phyloP scores from a whole-genome alignment of 2,113 vertebrate genomes.

The Xiphorhynchus elegans region DNA sequence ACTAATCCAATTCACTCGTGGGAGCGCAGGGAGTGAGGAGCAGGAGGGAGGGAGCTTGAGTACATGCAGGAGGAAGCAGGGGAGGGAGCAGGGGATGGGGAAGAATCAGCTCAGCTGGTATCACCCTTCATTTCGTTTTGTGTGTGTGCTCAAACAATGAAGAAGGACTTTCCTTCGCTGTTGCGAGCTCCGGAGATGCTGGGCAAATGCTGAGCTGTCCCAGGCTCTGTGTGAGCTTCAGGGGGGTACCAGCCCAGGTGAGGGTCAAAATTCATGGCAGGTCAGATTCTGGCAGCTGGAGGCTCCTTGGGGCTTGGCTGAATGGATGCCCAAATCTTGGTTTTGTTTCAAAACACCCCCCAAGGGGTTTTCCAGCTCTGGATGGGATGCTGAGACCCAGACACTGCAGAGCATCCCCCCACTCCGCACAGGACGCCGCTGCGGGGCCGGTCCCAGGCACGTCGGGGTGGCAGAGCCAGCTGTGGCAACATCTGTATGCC shows the following conservation, averaged over 20 bases:
- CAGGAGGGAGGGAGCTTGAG: not conserved
- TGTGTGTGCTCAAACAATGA: not conserved
- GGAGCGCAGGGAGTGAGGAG: conserved; percentile 34
- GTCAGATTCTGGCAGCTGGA: not conserved
- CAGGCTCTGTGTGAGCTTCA: not conserved
- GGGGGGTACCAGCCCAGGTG: not conserved
- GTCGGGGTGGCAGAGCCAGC: conserved; percentile 28
- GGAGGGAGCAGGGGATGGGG: not conserved
- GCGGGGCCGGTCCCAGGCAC: not conserved
- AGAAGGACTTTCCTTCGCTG: not conserved
- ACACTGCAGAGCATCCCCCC: not conserved
- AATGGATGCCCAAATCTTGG: not conserved
- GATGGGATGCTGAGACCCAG: rapidly evolving
- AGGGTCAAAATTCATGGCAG: not conserved
- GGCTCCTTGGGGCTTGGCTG: rapidly evolving
- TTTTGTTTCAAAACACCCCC: not conserved
- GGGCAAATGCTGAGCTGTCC: not conserved
- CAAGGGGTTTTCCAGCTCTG: not conserved
- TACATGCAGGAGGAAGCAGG: not conserved
- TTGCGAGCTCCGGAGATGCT: not conserved
- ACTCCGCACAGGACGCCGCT: rapidly evolving
- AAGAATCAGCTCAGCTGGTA: not conserved
- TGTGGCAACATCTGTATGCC: conserved; percentile 68
- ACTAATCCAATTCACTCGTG: conserved; percentile 79
- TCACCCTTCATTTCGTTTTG: not conserved